A percentile compares a stretch with the other conserved stretches of the same genome.
These are phyloP conservation scores for Eledona agricola DNA, from an alignment of 2,888 invertebrate species.

Conservation along the genomic window DNA sequence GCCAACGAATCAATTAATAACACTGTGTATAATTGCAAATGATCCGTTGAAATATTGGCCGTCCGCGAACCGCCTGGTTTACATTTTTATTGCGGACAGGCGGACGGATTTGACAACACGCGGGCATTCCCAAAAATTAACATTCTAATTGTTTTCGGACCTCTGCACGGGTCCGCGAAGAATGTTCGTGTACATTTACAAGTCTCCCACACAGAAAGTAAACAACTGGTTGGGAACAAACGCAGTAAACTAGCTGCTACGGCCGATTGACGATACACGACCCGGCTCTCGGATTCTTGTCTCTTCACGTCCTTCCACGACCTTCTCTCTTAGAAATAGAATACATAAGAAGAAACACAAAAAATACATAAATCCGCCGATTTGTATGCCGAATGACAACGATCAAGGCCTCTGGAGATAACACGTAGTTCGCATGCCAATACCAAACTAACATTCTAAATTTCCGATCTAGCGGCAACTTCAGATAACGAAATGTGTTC, in stretches of 20 bases:
- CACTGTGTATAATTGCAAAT: neutral
- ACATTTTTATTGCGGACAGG: neutral
- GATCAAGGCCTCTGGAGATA: conserved; percentile 54
- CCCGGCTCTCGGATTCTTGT: conserved; percentile 14
- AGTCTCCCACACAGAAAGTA: conserved; percentile 58
- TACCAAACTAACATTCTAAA: conserved; percentile 30
- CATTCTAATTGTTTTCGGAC: conserved; percentile 44
- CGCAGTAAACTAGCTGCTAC: conserved; percentile 50
- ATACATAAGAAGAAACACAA: conserved; percentile 35
- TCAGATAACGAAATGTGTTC: conserved; percentile 32
- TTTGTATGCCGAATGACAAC: conserved; percentile 57
- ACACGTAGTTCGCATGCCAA: conserved; percentile 55
- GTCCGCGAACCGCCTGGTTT: too few relatives aligned
- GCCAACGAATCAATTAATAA: conserved; percentile 14
- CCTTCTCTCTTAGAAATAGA: conserved; percentile 33
- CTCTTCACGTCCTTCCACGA: conserved; percentile 35
- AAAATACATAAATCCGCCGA: conserved; percentile 53
- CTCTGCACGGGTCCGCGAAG: conserved; percentile 45
- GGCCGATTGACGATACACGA: conserved; percentile 41
- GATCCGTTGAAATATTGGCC: neutral
- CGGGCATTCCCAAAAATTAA: conserved; percentile 30
- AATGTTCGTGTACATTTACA: conserved; percentile 49
- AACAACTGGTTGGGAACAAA: conserved; percentile 55
- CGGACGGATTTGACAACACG: neutral
- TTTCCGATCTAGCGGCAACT: conserved; percentile 22